Base-by-base conservation (phyloP, 1,140 invertebrate genomes). In the Lordiphosa stackelbergi region DNA sequence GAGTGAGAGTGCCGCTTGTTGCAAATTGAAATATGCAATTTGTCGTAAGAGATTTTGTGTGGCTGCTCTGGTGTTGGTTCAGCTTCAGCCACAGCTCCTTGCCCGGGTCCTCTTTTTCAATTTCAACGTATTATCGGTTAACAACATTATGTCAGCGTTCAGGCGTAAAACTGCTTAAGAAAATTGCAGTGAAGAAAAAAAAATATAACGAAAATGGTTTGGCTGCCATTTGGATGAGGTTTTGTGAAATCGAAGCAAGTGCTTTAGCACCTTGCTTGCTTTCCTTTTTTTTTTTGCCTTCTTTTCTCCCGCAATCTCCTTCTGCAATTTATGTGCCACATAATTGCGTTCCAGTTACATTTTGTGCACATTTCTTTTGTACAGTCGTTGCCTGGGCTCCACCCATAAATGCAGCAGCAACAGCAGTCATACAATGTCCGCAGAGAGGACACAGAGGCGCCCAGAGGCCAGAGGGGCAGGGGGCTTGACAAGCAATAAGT, bases 51-150 rank as follows among this genome's bases (percentile, higher is more conserved):
- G 77, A 81, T 81, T 81, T 81, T 81, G 46, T 69, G 68, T 77
- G 71, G 65, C 65, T 73, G 46, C 59, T 78, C 59, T 78, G 65
- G 38, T 13, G 16, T 37, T 66, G 69, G 35, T 52, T 62, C 3
- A 41, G 16, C 34, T 19, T 16, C 31, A 46, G 16, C 34, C 47
- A 5, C 12, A n/a, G n/a, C 24, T 47, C 5, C 40, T 36, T 43
- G 22, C 34, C 13, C 41, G 42, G 35, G 45, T 53, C 46, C 43
- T 46, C 43, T 53, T 73, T 78, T 83, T 84, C 81, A 85, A 85
- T 85, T 85, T 85, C 75, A 81, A 73, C 65, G 75, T 85, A 85
- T 85, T 85, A 85, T 85, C 81, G 81, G 70, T 85, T 85, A 85
- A 85, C 81, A 83, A 73, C 77, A 77, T 85, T 85, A 85, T 78